Conservation (phyloP, 2,113 vertebrate genomes). For the Oreocharis arfaki region DNA sequence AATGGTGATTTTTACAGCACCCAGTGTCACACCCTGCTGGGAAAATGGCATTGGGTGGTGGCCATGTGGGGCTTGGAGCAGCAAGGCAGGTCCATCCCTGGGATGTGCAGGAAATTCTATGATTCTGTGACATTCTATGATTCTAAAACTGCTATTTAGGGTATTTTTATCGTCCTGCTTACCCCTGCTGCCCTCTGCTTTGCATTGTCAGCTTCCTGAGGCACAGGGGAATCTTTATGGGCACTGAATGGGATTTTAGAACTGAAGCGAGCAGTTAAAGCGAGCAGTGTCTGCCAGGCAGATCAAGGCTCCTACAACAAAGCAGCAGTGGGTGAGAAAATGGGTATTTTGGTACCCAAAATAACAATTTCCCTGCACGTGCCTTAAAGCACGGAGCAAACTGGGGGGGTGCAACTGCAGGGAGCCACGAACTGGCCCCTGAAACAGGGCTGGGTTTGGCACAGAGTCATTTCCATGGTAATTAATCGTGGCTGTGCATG, state of each 20-base stretch:
- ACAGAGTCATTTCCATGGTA: conserved; percentile 70
- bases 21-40: not conserved
- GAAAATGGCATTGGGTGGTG: not conserved
- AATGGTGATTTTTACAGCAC: not conserved
- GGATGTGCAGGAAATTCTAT: not conserved
- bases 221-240: not conserved
- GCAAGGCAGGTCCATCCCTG: not conserved
- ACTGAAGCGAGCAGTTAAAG: not conserved
- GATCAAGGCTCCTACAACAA: not conserved
- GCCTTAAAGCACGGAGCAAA: not conserved
- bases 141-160: not conserved
- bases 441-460: not conserved
- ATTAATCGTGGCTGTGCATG: conserved; percentile 43
- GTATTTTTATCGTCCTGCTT: not conserved
- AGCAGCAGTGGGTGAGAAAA: not conserved
- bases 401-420: not conserved
- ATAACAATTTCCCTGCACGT: not conserved
- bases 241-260: not conserved
- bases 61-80: not conserved
- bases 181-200: not conserved
- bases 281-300: not conserved
- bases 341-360: not conserved
- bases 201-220: not conserved
- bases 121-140: not conserved
- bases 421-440: not conserved